Evolutionary conservation across 2,888 invertebrate species (phyloP).

Genomic region (Byasa hedistus): DNA sequence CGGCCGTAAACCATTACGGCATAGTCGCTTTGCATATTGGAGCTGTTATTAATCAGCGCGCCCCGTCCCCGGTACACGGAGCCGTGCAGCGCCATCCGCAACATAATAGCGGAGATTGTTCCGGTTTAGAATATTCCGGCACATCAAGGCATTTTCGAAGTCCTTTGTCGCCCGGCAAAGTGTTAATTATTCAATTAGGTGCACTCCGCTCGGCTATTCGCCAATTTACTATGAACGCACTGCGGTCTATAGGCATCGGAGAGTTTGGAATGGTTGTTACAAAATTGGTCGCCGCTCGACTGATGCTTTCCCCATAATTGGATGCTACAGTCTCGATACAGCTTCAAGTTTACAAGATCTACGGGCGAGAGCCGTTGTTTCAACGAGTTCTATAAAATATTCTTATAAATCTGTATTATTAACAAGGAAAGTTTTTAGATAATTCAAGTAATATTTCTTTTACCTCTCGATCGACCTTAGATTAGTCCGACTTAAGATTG

Average conservation of each 20-base stretch:
- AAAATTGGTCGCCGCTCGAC: constrained; percentile 9
- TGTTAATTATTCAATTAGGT: constrained; percentile 31
- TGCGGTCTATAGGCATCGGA: constrained; percentile 27
- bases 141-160: constrained; percentile 29
- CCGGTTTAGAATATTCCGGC: constrained; percentile 27
- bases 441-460: neutral
- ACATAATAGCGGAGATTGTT: constrained; percentile 24
- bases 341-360: constrained; percentile 6
- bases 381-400: neutral
- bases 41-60: constrained; percentile 1
- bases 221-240: constrained; percentile 29
- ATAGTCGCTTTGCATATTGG: neutral
- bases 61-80: neutral
- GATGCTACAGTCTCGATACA: neutral
- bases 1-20: neutral
- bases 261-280: constrained; percentile 24
- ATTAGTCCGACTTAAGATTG: too few relatives aligned
- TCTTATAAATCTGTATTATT: neutral
- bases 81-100: constrained; percentile 6
- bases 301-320: constrained; percentile 19
- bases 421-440: neutral
- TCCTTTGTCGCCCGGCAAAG: constrained; percentile 29
- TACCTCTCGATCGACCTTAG: too few relatives aligned
- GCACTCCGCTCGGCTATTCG: constrained; percentile 29
- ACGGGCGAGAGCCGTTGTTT: neutral